Conservation (phyloP, 2,113 vertebrate species). For the Athene cunicularia region DNA sequence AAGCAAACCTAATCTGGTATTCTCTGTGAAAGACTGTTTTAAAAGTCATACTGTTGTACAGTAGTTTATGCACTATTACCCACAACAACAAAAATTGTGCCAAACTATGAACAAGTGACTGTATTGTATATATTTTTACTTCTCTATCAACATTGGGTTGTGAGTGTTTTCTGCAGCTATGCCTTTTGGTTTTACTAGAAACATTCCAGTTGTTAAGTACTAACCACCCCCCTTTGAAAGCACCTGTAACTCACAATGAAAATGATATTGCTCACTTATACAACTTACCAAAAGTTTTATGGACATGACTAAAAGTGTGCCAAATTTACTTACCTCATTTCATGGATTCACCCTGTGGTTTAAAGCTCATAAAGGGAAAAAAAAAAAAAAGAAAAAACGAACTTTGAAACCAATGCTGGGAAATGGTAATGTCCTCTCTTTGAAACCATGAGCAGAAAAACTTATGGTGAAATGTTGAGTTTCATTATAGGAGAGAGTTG, state of each 20-base stretch:
- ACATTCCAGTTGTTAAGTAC: slow-evolving; percentile 90
- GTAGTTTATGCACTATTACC: slow-evolving; percentile 95
- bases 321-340: slow-evolving; percentile 98
- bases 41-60: slow-evolving; percentile 91
- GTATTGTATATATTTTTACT: slow-evolving; percentile 92
- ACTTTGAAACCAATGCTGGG: slow-evolving; percentile 50
- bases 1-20: slow-evolving; percentile 79
- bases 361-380: slow-evolving; percentile 78
- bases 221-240: slow-evolving; percentile 84
- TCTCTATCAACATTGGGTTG: slow-evolving; percentile 83
- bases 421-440: slow-evolving; percentile 56
- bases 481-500: slow-evolving; percentile 59
- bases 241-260: slow-evolving; percentile 92
- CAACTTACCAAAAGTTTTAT: slow-evolving; percentile 92
- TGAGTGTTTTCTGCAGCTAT: slow-evolving; percentile 89
- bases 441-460: slow-evolving; percentile 67
- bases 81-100: slow-evolving; percentile 88
- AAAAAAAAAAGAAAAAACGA: background rate
- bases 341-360: slow-evolving; percentile 83
- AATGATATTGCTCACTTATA: slow-evolving; percentile 78
- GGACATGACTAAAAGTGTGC: slow-evolving; percentile 88
- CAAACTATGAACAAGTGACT: slow-evolving; percentile 95
- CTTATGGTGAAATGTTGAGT: slow-evolving; percentile 66
- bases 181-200: slow-evolving; percentile 86
- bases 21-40: slow-evolving; percentile 80